Evolutionary conservation across 2,888 invertebrate species (phyloP), one percentile per base, ranked within the genome.

Genomic region (Eupithecia exiguata): DNA sequence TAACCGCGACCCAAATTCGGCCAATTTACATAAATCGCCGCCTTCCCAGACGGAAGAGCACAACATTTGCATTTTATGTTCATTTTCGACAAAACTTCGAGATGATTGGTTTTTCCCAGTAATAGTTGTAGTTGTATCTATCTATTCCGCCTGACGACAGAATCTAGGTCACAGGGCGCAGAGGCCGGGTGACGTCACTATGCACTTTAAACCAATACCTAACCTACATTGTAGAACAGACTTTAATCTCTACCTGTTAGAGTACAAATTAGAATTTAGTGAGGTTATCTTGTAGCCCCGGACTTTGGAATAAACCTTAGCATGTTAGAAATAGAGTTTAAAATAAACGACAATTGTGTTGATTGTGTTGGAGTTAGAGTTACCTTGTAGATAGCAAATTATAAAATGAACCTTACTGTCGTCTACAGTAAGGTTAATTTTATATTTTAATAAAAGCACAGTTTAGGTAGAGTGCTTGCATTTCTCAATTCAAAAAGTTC

Each of bases 121-220:
- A 30, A n/a, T 4, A 30, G 2, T 30, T 30, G 30, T 36, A 36
- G 9, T 46, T 49, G 2, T 53, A n/a, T 16, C 25, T 35, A 25
- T 36, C 14, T 69, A 87, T 89, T 88, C 88, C 88, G 90, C 91
- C 81, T 88, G 85, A 87, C 89, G 81, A 92, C 92, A 87, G 81
- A 78, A 89, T 85, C 86, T 91, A 84, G 90, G 91, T 89, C 90
- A 90, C 82, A 90, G 91, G 90, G 91, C 85, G 87, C 80, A 79
- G 86, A 82, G 83, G 78, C 77, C 79, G 80, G 25, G 79, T 90
- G 90, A 91, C 91, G 90, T 90, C 90, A 89, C 80, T 82, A 74
- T 91, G 91, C 91, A 91, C 89, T 87, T 84, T 82, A 75, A 53
- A 62, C 62, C 76, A 35, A 68, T 36, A 69, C 46, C 38, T 53